These are phyloP conservation scores for Drosophila cognata DNA, from an alignment of 2,888 invertebrate genomes.

Conservation along the genomic window DNA sequence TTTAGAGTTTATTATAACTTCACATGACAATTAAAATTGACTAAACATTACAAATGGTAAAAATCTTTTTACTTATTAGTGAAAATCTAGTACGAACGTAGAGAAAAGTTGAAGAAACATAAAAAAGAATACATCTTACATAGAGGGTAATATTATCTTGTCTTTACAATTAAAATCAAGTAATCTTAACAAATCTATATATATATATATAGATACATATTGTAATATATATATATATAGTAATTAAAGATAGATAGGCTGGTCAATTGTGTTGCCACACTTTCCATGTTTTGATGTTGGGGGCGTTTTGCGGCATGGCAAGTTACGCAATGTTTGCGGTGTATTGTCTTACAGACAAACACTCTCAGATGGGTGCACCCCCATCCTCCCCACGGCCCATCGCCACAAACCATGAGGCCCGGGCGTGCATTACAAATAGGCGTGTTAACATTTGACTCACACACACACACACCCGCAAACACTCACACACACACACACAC, in stretches of 20 bases:
- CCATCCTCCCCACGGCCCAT: neutral
- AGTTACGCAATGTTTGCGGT: slow-evolving; percentile 60
- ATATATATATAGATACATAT: neutral
- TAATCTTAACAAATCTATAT: neutral
- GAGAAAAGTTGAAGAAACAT: neutral
- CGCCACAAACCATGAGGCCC: slow-evolving; percentile 16
- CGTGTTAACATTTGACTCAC: slow-evolving; percentile 50
- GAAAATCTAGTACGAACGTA: neutral
- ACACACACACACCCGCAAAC: slow-evolving; percentile 11
- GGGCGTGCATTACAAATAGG: slow-evolving; percentile 50
- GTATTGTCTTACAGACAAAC: slow-evolving; percentile 58
- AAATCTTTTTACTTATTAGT: neutral
- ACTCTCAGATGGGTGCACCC: slow-evolving; percentile 4
- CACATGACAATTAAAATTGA: neutral
- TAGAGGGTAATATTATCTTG: neutral
- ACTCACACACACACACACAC: slow-evolving; percentile 28
- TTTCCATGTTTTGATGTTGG: slow-evolving; percentile 45
- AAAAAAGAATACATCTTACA: neutral
- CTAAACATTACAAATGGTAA: neutral
- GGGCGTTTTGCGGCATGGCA: slow-evolving; percentile 47
- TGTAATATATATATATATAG: neutral
- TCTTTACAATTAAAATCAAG: neutral
- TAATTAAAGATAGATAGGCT: neutral
- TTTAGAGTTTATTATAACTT: neutral
- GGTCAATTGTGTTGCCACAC: slow-evolving; percentile 44